Conservation (phyloP, 37 sponge, comb jelly and placozoan genomes). For the Tethya wilhelma region DNA sequence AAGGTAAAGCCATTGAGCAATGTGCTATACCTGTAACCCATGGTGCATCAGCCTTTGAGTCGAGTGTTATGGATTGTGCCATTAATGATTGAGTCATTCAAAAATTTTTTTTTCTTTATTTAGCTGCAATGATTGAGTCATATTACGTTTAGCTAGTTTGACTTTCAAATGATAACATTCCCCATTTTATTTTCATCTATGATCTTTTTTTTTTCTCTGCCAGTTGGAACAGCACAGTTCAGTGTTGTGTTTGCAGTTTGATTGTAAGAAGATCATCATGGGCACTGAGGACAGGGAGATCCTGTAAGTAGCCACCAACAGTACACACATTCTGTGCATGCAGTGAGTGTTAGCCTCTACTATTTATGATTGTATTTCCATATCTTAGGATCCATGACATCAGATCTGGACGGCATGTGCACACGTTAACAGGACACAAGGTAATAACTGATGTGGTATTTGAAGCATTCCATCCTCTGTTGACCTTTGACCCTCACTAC, state of each 20-base stretch:
- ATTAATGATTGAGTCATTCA: too few relatives aligned
- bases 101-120: too few relatives aligned
- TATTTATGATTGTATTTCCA: not conserved
- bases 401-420: constrained; percentile 59
- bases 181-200: too few relatives aligned
- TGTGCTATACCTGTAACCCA: too few relatives aligned
- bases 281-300: constrained; percentile 63
- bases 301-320: constrained; percentile 22
- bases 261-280: constrained; percentile 70
- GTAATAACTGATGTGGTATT: constrained; percentile 5
- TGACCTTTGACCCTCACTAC: not conserved
- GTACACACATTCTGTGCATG: not conserved
- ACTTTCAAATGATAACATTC: too few relatives aligned
- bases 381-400: constrained; percentile 62
- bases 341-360: not conserved
- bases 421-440: constrained; percentile 66
- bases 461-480: not conserved
- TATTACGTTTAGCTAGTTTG: too few relatives aligned
- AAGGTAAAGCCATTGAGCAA: constrained; percentile 48
- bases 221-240: constrained; percentile 25
- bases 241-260: constrained; percentile 76
- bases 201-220: not conserved
- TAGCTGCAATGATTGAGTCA: too few relatives aligned
- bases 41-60: too few relatives aligned
- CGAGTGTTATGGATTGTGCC: too few relatives aligned